Evolutionary conservation across 1,140 invertebrate genomes (phyloP).

Genomic region (Cepaea nemoralis): DNA sequence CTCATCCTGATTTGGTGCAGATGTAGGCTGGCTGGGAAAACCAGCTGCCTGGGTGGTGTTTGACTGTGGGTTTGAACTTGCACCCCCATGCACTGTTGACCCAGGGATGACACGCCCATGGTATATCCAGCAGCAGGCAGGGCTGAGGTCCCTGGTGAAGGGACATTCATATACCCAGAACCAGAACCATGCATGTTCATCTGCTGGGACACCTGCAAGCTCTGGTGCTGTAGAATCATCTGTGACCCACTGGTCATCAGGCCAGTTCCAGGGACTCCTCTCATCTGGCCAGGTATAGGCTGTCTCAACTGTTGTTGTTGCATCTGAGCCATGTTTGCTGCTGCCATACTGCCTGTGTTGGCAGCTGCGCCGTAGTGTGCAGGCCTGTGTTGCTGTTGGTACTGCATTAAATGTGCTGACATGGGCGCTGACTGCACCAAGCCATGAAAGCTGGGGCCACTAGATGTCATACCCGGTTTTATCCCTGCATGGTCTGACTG

Average conservation of each 20-base stretch:
- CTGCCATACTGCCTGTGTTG: slow-evolving; percentile 44
- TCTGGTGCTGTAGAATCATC: slow-evolving; percentile 66
- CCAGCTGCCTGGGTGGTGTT: slow-evolving; percentile 14
- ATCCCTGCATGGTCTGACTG: slow-evolving; percentile 48
- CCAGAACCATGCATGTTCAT: slow-evolving; percentile 39
- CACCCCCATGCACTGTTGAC: slow-evolving; percentile 25
- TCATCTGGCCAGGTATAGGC: slow-evolving; percentile 42
- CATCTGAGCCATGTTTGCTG: slow-evolving; percentile 40
- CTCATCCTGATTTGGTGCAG: slow-evolving; percentile 57
- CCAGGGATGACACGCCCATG: slow-evolving; percentile 18
- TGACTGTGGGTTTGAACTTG: slow-evolving; percentile 35
- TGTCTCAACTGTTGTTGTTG: slow-evolving; percentile 46
- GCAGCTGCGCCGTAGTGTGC: slow-evolving; percentile 36
- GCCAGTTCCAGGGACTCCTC: slow-evolving; percentile 24
- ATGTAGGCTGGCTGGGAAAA: slow-evolving; percentile 29
- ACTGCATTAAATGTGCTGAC: slow-evolving; percentile 54
- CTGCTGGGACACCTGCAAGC: slow-evolving; percentile 62
- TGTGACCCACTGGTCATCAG: slow-evolving; percentile 53
- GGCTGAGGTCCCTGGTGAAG: slow-evolving; percentile 34
- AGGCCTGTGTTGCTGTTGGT: slow-evolving; percentile 35
- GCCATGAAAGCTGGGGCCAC: slow-evolving; percentile 41
- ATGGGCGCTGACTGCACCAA: slow-evolving; percentile 45
- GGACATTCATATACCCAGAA: slow-evolving; percentile 36
- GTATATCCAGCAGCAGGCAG: neutral
- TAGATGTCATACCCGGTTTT: slow-evolving; percentile 44